A percentile compares a stretch with the other conserved stretches of the same genome.
Conservation (phyloP, 2,113 vertebrate species). For the Nothobranchius furzeri region DNA sequence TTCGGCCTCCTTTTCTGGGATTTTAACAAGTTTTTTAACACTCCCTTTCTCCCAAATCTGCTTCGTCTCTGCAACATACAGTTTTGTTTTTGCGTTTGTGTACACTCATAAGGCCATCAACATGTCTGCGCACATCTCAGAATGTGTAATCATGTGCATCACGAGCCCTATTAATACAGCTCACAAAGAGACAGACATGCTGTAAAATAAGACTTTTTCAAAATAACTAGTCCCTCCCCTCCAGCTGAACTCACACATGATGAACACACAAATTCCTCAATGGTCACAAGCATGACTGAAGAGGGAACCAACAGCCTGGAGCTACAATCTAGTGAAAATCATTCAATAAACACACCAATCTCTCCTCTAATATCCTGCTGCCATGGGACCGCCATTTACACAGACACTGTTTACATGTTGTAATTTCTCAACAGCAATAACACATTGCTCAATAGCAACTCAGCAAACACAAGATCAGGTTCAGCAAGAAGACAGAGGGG, state of each 20-base stretch:
- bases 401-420: conserved; percentile 52
- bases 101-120: no score
- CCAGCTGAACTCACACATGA: conserved; percentile 12
- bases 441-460: conserved; percentile 33
- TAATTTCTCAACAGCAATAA: conserved; percentile 67
- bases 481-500: conserved; percentile 8
- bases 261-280: conserved; percentile 8
- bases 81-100: no score
- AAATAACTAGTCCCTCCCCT: conserved; percentile 35
- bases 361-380: conserved; percentile 36
- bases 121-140: background rate
- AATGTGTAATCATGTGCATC: background rate
- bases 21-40: no score
- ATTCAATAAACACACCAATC: conserved; percentile 39
- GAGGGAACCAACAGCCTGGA: conserved; percentile 21
- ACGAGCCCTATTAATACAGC: conserved; percentile 21
- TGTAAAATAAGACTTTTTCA: conserved; percentile 27
- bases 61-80: no score
- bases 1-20: no score
- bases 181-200: conserved; percentile 28
- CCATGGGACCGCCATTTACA: conserved; percentile 14
- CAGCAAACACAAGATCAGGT: conserved; percentile 34
- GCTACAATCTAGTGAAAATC: conserved; percentile 32
- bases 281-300: conserved; percentile 23
- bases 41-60: no score